Evolutionary conservation across 2,888 invertebrate genomes (phyloP).

Genomic region (Lithophane ornitopus): DNA sequence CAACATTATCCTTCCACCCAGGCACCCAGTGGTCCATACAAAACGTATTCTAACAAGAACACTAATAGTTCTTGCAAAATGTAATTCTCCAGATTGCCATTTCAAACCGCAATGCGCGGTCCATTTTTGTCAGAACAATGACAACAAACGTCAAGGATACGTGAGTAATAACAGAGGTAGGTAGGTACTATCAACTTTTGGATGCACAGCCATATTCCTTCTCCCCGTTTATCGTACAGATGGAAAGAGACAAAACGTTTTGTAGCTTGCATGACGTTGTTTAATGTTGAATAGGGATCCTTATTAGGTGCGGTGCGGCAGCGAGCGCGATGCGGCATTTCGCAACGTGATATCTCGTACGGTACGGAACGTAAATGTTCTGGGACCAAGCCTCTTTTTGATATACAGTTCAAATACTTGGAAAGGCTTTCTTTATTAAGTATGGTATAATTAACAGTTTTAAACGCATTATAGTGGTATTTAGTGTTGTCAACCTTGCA

Average conservation of each 20-base stretch:
- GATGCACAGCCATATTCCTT: slow-evolving; percentile 58
- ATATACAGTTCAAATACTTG: slow-evolving; percentile 18
- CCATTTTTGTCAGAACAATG: slow-evolving; percentile 70
- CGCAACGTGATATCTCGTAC: slow-evolving; percentile 59
- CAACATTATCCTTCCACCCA: slow-evolving; percentile 13
- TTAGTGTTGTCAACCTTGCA: no score
- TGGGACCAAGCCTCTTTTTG: slow-evolving; percentile 23
- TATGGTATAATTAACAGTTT: not conserved
- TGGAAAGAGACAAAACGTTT: slow-evolving; percentile 57
- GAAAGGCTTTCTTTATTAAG: not conserved
- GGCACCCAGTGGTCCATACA: slow-evolving; percentile 20
- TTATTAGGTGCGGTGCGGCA: slow-evolving; percentile 73
- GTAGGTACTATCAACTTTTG: slow-evolving; percentile 55
- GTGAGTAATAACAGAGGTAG: slow-evolving; percentile 63
- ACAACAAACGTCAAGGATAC: slow-evolving; percentile 66
- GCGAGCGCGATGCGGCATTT: slow-evolving; percentile 64
- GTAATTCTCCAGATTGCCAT: slow-evolving; percentile 62
- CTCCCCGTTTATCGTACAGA: slow-evolving; percentile 42
- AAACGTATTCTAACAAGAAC: slow-evolving; percentile 50
- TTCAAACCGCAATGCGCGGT: slow-evolving; percentile 55
- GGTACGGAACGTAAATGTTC: slow-evolving; percentile 46
- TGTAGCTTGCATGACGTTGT: slow-evolving; percentile 60
- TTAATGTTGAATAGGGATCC: slow-evolving; percentile 73
- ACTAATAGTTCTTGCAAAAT: slow-evolving; percentile 50
- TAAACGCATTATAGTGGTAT: no score